Evolutionary conservation across 2,888 invertebrate genomes (phyloP).

Genomic region (Heliconius cydno): DNA sequence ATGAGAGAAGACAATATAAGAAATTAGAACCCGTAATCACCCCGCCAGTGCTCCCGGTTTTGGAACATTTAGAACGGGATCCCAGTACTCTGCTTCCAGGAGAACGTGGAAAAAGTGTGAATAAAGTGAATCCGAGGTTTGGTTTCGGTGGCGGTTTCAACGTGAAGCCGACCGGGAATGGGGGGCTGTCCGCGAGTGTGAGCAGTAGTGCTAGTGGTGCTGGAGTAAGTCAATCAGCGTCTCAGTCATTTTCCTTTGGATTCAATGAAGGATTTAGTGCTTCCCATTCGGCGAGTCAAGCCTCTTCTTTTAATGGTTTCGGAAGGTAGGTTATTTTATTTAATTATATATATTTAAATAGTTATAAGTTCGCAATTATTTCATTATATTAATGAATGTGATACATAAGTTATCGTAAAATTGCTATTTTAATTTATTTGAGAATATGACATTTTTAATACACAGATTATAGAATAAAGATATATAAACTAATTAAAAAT

Average conservation of each 20-base stretch:
- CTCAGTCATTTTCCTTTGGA: conserved; percentile 79
- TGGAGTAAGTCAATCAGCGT: conserved; percentile 75
- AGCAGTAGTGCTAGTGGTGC: conserved; percentile 74
- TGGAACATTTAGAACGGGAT: conserved; percentile 80
- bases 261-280: conserved; percentile 79
- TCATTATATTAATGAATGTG: too few relatives aligned
- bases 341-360: too few relatives aligned
- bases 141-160: conserved; percentile 74
- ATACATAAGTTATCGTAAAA: background rate
- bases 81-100: conserved; percentile 75
- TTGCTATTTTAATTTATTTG: background rate
- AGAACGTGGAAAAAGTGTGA: conserved; percentile 54
- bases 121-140: conserved; percentile 66
- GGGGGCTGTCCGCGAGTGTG: conserved; percentile 73
- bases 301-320: conserved; percentile 77
- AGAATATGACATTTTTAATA: background rate
- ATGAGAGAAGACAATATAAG: conserved; percentile 64
- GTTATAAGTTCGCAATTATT: too few relatives aligned
- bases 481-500: background rate
- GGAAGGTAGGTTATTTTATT: conserved; percentile 66
- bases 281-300: conserved; percentile 78
- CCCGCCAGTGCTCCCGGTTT: conserved; percentile 77
- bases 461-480: background rate
- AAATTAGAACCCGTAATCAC: conserved; percentile 77
- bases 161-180: conserved; percentile 70